Conservation (phyloP, 2,113 vertebrate species). For the Atrichornis clamosus region DNA sequence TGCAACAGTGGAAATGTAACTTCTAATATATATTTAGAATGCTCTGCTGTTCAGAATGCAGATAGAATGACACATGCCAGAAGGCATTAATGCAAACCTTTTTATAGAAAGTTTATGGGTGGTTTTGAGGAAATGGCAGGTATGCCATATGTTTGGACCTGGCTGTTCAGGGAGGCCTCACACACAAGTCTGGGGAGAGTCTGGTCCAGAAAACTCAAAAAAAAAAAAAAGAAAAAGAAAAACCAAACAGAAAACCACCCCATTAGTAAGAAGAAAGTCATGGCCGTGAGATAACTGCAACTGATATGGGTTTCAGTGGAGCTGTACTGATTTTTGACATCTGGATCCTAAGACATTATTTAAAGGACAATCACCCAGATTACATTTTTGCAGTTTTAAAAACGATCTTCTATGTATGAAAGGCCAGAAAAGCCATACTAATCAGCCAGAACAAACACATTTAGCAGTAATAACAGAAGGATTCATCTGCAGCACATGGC, state of each 20-base stretch:
- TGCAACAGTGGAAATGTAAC: not conserved
- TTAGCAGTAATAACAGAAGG: not conserved
- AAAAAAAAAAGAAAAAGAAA: not conserved
- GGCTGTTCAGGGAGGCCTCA: not conserved
- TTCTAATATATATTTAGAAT: not conserved
- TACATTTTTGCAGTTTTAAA: not conserved
- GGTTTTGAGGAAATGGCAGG: not conserved
- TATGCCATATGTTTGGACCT: not conserved
- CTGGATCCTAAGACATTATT: not conserved
- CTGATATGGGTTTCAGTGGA: not conserved
- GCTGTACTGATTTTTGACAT: not conserved
- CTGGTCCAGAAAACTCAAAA: not conserved
- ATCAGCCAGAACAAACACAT: not conserved
- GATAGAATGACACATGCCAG: not conserved
- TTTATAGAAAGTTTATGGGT: not conserved
- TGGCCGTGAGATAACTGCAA: not conserved
- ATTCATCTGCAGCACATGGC: not conserved
- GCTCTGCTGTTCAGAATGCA: not conserved
- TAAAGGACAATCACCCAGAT: not conserved
- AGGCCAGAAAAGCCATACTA: not conserved
- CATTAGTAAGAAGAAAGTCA: not conserved
- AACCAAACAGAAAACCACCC: not conserved
- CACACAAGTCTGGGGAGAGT: not conserved
- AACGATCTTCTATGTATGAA: not conserved
- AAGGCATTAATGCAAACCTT: fast-evolving